Evolutionary conservation across 2,113 vertebrate species (phyloP), one percentile per base, ranked within the genome.

Genomic region (Cyanoliseus patagonus): DNA sequence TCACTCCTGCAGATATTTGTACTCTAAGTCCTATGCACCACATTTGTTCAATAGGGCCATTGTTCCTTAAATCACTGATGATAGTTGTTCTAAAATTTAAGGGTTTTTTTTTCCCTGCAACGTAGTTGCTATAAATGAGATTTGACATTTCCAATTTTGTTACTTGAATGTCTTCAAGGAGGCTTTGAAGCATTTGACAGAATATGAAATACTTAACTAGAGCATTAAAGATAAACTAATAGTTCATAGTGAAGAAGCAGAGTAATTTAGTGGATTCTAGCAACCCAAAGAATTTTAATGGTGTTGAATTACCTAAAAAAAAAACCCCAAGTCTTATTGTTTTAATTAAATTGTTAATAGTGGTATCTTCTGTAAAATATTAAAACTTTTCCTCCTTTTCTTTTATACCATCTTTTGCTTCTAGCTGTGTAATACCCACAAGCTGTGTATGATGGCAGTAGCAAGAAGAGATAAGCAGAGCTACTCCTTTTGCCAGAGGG

Each of bases 111-210:
- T 80, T 49, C 13, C 30, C 42, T 91, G 76, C 44, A 73, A 5
- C 47, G 66, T 79, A 57, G 77, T 87, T 70, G 37, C 63, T 87
- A 13, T 79, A 88, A 86, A 72, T 90, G 66, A 94, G 62, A 76
- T 87, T 68, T 94, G 88, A 93, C 57, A 76, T 88, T 91, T 94
- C 44, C 80, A 80, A 18, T 89, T 92, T 87, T 89, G 62, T 46
- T 86, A 85, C 33, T 41, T 82, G 66, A 94, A 86, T 81, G 37
- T 62, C 74, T 73, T 86, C 62, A 57, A 72, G 80, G 33, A 84
- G 81, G 33, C 66, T 88, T 75, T 88, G 86, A 79, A 92, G 83
- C 76, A 78, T 68, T 76, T 2, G 9, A 68, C 61, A 27, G 57
- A 86, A 75, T 94, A 78, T 47, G 47, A 90, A 82, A 86, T 0